These are phyloP conservation scores for Euzetes globulus DNA, from an alignment of 2,888 invertebrate genomes.

Conservation along the genomic window DNA sequence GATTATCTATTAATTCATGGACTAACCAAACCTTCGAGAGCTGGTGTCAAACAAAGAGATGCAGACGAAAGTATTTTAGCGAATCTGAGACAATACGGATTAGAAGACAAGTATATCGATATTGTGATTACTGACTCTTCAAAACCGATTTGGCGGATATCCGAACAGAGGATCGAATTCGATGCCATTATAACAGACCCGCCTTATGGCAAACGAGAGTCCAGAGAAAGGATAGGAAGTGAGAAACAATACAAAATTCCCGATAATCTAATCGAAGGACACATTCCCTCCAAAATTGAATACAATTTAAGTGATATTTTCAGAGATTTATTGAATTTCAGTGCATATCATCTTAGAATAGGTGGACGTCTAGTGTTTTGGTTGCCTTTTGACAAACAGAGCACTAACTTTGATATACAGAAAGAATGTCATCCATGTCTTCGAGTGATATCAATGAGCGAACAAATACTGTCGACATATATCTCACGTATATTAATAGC, in stretches of 20 bases:
- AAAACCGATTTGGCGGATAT: slow-evolving; percentile 64
- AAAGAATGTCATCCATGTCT: slow-evolving; percentile 62
- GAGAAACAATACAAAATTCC: slow-evolving; percentile 55
- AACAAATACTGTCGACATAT: slow-evolving; percentile 73
- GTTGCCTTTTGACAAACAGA: slow-evolving; percentile 79
- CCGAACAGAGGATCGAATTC: slow-evolving; percentile 54
- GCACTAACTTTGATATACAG: slow-evolving; percentile 43
- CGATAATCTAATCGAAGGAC: slow-evolving; percentile 54
- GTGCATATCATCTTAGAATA: slow-evolving; percentile 64
- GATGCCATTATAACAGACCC: slow-evolving; percentile 96
- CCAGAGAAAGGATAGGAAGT: slow-evolving; percentile 72
- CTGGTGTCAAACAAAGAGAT: slow-evolving; percentile 51
- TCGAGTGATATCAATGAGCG: slow-evolving; percentile 69
- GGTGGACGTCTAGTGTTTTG: slow-evolving; percentile 84
- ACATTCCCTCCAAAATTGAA: slow-evolving; percentile 58
- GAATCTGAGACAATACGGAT: slow-evolving; percentile 82
- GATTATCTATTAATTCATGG: slow-evolving; percentile 91
- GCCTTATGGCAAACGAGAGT: slow-evolving; percentile 94
- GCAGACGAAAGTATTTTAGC: slow-evolving; percentile 74
- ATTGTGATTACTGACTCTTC: slow-evolving; percentile 88
- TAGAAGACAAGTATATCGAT: slow-evolving; percentile 68
- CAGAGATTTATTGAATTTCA: slow-evolving; percentile 72
- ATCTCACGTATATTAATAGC: slow-evolving; percentile 76
- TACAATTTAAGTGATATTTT: slow-evolving; percentile 77
- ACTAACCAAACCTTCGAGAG: slow-evolving; percentile 52